These are phyloP conservation scores for Adrianichthys oophorus DNA, from an alignment of 2,797 vertebrate genomes.

Conservation along the genomic window DNA sequence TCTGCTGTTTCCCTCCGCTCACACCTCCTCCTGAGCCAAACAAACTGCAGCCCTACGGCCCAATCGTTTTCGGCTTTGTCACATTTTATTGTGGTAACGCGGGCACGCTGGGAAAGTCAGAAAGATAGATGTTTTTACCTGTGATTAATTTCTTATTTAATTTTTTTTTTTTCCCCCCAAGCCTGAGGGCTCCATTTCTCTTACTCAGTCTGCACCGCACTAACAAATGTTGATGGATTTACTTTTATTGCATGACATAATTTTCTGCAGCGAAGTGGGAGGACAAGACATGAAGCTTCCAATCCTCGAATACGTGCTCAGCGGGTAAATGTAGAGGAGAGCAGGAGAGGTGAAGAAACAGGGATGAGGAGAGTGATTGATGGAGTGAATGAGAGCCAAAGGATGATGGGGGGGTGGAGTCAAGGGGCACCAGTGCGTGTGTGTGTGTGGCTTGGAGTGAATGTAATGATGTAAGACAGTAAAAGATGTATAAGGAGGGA, in stretches of 20 bases:
- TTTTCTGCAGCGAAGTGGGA: conserved; percentile 40
- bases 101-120: conserved; percentile 31
- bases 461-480: conserved; percentile 68
- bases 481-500: conserved; percentile 42
- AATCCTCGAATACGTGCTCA: conserved; percentile 36
- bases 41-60: conserved; percentile 27
- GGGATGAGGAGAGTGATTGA: conserved; percentile 62
- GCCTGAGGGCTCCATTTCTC: conserved; percentile 39
- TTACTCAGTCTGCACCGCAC: conserved; percentile 28
- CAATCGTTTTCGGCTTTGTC: conserved; percentile 36
- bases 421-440: conserved; percentile 55
- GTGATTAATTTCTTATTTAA: conserved; percentile 58
- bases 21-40: conserved; percentile 25
- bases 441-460: conserved; percentile 48
- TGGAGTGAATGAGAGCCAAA: conserved; percentile 58
- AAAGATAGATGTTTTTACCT: conserved; percentile 57
- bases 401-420: conserved; percentile 49
- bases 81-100: conserved; percentile 29
- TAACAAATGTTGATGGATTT: conserved; percentile 61
- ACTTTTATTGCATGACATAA: conserved; percentile 61
- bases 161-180: conserved; percentile 17
- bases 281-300: conserved; percentile 56
- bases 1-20: conserved; percentile 34
- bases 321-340: conserved; percentile 27
- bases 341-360: conserved; percentile 46